Evolutionary conservation across 1,140 invertebrate species (phyloP).

Genomic region (Drosophila punjabiensis): DNA sequence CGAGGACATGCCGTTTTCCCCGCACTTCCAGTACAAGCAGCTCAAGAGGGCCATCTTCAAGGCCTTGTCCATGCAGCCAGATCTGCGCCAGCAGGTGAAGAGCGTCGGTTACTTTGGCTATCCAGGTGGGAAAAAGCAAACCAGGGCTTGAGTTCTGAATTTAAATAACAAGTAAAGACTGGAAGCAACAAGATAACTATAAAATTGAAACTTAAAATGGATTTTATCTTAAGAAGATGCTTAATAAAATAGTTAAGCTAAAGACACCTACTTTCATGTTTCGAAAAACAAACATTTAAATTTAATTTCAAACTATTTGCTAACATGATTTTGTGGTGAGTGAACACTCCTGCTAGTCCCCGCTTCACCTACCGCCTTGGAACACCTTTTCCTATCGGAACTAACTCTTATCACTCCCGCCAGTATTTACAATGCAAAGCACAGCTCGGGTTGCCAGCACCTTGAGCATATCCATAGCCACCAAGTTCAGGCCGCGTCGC

Average conservation of each 20-base stretch:
- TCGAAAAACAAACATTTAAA: neutral
- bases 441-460: constrained; percentile 20
- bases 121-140: constrained; percentile 47
- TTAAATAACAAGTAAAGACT: neutral
- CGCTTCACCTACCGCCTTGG: constrained; percentile 13
- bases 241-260: constrained; percentile 2
- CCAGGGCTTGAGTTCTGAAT: constrained; percentile 10
- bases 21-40: constrained; percentile 88
- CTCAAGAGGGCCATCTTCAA: constrained; percentile 88
- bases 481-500: constrained; percentile 65
- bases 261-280: neutral
- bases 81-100: constrained; percentile 87
- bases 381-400: constrained; percentile 32
- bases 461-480: constrained; percentile 57
- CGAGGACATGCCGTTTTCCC: constrained; percentile 89
- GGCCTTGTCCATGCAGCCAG: constrained; percentile 88
- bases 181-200: neutral
- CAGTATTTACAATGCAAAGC: constrained; percentile 45
- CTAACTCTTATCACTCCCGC: constrained; percentile 38
- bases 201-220: neutral
- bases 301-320: neutral
- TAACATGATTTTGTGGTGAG: constrained; percentile 1
- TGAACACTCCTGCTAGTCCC: neutral
- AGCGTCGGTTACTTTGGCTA: constrained; percentile 86
- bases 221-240: rapidly evolving